These are phyloP conservation scores for Astur gentilis DNA, from an alignment of 2,113 vertebrate genomes.

Conservation along the genomic window DNA sequence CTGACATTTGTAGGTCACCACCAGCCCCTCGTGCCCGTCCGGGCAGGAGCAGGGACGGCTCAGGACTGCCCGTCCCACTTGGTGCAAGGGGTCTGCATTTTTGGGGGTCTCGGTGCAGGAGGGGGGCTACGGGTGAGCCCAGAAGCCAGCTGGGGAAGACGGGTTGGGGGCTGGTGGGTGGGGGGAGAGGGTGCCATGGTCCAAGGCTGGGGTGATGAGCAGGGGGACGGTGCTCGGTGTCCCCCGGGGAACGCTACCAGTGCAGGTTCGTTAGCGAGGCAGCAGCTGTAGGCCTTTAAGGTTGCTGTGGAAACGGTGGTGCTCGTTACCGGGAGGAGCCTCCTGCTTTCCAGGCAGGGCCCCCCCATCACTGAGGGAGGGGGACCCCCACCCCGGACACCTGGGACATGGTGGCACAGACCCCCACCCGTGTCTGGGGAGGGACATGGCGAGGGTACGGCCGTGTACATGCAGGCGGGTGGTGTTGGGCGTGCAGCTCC, in stretches of 20 bases:
- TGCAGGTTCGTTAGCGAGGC: background rate
- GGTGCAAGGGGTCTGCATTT: background rate
- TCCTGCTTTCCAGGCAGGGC: conserved; percentile 2
- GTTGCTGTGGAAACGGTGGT: conserved; percentile 61
- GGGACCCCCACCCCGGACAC: background rate
- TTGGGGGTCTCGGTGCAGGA: background rate
- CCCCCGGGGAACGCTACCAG: background rate
- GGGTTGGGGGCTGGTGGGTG: background rate
- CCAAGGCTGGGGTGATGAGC: fast-evolving
- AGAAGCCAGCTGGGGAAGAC: fast-evolving
- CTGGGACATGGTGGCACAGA: background rate
- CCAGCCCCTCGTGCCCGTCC: fast-evolving
- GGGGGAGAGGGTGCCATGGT: fast-evolving
- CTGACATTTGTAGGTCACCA: conserved; percentile 14
- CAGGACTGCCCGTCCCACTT: fast-evolving
- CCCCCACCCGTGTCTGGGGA: fast-evolving
- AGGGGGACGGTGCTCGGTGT: fast-evolving
- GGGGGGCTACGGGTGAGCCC: background rate
- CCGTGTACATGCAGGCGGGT: fast-evolving
- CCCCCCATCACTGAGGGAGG: background rate
- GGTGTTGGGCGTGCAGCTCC: background rate
- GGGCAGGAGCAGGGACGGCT: background rate
- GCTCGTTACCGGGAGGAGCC: background rate
- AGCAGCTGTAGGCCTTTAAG: conserved; percentile 28
- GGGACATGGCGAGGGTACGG: fast-evolving